These are phyloP conservation scores for Meleagris gallopavo DNA, from an alignment of 2,113 vertebrate genomes.

Conservation along the genomic window DNA sequence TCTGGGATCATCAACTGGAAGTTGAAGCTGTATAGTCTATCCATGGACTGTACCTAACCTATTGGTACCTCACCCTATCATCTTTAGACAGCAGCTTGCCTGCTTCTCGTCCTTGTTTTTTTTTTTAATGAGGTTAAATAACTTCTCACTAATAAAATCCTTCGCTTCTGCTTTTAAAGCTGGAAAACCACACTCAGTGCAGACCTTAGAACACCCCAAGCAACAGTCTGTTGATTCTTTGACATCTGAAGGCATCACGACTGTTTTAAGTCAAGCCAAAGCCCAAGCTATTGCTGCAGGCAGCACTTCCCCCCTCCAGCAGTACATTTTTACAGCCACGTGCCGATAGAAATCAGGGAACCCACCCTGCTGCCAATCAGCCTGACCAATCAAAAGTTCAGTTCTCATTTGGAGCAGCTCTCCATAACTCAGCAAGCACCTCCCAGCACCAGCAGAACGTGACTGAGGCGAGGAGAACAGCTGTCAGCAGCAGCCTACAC, in stretches of 20 bases:
- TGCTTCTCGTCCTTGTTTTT: not conserved
- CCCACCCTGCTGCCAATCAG: not conserved
- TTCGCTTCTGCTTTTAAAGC: fast-evolving
- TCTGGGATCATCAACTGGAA: not conserved
- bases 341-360: not conserved
- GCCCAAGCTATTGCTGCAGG: not conserved
- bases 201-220: not conserved
- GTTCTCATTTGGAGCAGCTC: not conserved
- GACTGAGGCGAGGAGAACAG: not conserved
- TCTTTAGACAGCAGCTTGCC: not conserved
- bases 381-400: not conserved
- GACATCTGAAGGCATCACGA: not conserved
- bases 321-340: fast-evolving
- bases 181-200: not conserved
- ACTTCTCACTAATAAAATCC: not conserved
- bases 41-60: not conserved
- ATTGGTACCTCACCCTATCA: not conserved
- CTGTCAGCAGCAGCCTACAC: constrained; percentile 38
- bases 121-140: not conserved
- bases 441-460: not conserved
- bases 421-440: not conserved
- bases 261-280: not conserved
- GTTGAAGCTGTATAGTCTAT: not conserved
- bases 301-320: not conserved
- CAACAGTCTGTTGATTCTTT: not conserved